phyloP scores from a whole-genome alignment of 2,113 vertebrate genomes.

The Dipodomys spectabilis region DNA sequence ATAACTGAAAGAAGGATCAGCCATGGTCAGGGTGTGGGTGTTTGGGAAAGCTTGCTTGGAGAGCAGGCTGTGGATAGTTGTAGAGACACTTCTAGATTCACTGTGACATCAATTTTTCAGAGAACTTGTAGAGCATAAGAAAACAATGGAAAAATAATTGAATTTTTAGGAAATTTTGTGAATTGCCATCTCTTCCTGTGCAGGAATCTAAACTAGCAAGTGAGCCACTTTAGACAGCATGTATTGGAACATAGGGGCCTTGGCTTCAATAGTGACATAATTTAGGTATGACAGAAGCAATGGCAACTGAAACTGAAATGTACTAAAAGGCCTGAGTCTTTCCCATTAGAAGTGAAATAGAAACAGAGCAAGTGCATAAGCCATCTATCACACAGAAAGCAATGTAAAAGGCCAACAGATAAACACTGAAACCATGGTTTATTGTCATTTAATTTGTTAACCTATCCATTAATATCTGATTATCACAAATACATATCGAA shows the following conservation, averaged over 20 bases:
- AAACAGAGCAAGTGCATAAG: background rate
- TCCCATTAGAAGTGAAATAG: constrained; percentile 5
- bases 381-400: background rate
- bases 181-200: background rate
- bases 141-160: background rate
- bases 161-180: constrained; percentile 43
- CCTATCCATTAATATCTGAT: background rate
- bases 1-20: background rate
- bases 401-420: background rate
- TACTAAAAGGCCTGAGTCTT: background rate
- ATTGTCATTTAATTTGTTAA: background rate
- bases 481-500: background rate
- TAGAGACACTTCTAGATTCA: background rate
- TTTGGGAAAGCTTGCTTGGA: background rate
- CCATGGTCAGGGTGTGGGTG: background rate
- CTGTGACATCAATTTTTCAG: background rate
- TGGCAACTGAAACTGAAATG: background rate
- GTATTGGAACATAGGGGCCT: background rate
- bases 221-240: background rate
- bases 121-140: background rate
- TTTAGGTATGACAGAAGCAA: constrained; percentile 7
- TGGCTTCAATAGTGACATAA: background rate
- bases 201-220: constrained; percentile 29
- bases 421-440: background rate
- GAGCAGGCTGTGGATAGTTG: background rate